Conservation (phyloP, 2,888 invertebrate genomes). For the Norana najaformis region DNA sequence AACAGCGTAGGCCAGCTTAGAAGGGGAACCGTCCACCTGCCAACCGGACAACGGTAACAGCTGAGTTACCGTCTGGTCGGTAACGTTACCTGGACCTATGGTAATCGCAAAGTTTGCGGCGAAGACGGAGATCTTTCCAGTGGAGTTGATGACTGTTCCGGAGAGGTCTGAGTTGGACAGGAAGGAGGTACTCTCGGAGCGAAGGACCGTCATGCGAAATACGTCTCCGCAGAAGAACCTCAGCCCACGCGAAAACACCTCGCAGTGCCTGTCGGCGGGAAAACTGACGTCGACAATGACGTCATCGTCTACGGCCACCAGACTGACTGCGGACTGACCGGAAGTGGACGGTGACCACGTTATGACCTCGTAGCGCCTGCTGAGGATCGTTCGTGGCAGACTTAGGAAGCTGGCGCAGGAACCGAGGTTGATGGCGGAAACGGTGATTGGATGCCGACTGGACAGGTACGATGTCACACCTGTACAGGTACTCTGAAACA, state of each 20-base stretch:
- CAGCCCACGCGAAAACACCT: not conserved
- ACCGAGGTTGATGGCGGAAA: constrained; percentile 22
- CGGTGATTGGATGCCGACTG: not conserved
- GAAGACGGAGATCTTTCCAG: constrained; percentile 23
- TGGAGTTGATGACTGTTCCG: constrained; percentile 23
- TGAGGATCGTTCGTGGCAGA: not conserved
- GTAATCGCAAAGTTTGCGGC: constrained; percentile 26
- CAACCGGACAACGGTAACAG: constrained; percentile 22
- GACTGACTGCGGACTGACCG: constrained; percentile 19
- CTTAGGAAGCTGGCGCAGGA: constrained; percentile 30
- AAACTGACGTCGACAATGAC: not conserved
- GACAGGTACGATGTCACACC: not conserved
- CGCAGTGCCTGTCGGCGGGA: not conserved
- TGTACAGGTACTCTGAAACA: not conserved
- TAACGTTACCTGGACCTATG: constrained; percentile 22
- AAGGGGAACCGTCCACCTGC: not conserved
- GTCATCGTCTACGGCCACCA: not conserved
- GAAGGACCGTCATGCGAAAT: not conserved
- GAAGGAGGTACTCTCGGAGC: not conserved
- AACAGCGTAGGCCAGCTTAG: not conserved
- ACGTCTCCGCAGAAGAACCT: constrained; percentile 25
- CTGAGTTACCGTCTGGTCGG: constrained; percentile 31
- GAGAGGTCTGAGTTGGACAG: constrained; percentile 23
- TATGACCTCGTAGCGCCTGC: constrained; percentile 25
- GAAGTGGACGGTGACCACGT: constrained; percentile 19